Conservation (phyloP, 2,797 vertebrate genomes). For the Epinephelus awoara region DNA sequence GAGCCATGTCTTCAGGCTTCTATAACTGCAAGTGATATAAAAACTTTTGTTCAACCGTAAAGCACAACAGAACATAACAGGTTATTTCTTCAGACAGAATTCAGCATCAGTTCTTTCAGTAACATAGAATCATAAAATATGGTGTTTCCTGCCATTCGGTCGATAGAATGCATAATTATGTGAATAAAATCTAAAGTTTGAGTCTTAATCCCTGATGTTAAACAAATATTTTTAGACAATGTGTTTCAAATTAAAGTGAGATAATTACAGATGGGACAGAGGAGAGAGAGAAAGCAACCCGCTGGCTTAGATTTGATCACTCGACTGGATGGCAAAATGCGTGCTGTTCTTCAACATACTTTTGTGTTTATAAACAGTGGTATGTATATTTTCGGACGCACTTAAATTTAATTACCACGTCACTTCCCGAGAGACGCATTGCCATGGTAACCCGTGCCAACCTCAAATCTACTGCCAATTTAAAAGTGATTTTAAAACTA, state of each 20-base stretch:
- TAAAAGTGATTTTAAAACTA: not conserved
- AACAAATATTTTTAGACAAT: slow-evolving; percentile 16
- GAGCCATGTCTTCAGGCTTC: slow-evolving; percentile 60
- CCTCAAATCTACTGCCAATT: too few species aligned
- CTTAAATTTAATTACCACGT: too few species aligned
- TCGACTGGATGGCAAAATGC: not conserved
- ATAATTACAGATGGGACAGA: slow-evolving; percentile 14
- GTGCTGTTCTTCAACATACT: too few species aligned
- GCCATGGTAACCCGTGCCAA: too few species aligned
- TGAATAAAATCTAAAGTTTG: slow-evolving; percentile 23
- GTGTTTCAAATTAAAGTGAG: slow-evolving; percentile 20
- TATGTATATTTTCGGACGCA: too few species aligned
- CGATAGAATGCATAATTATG: slow-evolving; percentile 32
- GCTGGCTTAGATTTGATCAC: not conserved
- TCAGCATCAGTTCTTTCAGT: slow-evolving; percentile 33
- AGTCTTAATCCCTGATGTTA: slow-evolving; percentile 21
- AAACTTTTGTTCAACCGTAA: slow-evolving; percentile 59
- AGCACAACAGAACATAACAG: slow-evolving; percentile 43
- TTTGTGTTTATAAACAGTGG: too few species aligned
- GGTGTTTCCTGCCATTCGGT: slow-evolving; percentile 28
- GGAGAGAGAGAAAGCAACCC: not conserved
- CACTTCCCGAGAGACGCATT: too few species aligned
- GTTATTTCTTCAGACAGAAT: slow-evolving; percentile 22
- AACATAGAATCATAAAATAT: slow-evolving; percentile 33
- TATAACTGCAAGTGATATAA: slow-evolving; percentile 70